Conservation (phyloP, 2,797 vertebrate species). For the Molossus alvarezi region DNA sequence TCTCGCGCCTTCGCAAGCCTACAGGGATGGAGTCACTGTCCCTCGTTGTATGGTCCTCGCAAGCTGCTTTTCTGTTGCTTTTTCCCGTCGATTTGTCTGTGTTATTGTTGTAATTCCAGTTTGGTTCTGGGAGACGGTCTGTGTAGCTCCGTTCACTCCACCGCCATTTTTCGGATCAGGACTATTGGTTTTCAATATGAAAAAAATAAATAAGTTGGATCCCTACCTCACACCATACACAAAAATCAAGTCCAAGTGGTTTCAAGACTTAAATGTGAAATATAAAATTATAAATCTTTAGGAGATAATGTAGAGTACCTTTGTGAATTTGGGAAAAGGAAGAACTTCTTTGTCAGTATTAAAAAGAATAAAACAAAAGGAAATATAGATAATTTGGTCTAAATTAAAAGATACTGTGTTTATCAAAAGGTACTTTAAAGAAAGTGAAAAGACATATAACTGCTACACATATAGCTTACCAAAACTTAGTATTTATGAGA, state of each 20-base stretch:
- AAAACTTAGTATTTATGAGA: background rate
- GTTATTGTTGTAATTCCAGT: no score
- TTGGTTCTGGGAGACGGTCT: no score
- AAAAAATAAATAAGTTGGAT: background rate
- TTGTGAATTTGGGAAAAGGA: background rate
- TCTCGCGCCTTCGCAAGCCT: no score
- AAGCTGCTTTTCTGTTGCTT: no score
- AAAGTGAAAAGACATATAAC: constrained; percentile 10
- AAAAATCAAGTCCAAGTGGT: background rate
- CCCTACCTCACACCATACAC: no score
- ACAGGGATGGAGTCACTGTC: no score
- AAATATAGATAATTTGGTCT: background rate
- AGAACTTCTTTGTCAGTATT: background rate
- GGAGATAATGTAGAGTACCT: background rate
- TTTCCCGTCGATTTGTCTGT: no score
- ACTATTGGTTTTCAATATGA: background rate
- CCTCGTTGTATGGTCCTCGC: no score
- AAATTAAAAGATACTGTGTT: background rate
- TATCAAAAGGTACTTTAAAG: background rate
- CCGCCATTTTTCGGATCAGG: no score
- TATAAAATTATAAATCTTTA: constrained; percentile 15
- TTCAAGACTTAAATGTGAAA: constrained; percentile 19
- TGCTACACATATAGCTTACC: background rate
- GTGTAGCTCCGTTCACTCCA: no score
- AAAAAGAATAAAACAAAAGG: background rate